Conservation (phyloP, 2,797 vertebrate genomes). For the Atherinosoma microstoma region DNA sequence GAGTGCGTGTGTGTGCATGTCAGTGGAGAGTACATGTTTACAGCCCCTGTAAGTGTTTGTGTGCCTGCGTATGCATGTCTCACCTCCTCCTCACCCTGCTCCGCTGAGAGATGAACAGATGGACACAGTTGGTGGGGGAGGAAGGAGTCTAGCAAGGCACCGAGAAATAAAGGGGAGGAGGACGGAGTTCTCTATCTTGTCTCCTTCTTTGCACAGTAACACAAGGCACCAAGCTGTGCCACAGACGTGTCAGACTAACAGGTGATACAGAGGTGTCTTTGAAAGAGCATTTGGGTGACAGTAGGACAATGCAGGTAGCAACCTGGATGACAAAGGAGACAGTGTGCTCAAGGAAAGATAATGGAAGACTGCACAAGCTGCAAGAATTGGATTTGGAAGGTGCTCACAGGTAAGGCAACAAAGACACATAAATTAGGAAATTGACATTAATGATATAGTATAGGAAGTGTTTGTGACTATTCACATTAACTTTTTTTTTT, state of each 20-base stretch:
- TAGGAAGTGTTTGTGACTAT: neutral
- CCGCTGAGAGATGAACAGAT: conserved; percentile 77
- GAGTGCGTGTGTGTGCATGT: conserved; percentile 14
- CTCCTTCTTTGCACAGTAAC: conserved; percentile 41
- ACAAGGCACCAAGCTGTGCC: conserved; percentile 52
- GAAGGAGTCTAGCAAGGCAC: conserved; percentile 47
- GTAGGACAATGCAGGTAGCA: conserved; percentile 19
- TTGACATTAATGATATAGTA: neutral
- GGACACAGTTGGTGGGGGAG: conserved; percentile 67
- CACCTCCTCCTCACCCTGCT: conserved; percentile 75
- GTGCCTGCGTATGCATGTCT: conserved; percentile 63
- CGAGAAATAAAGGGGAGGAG: conserved; percentile 64
- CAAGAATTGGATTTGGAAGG: conserved; percentile 39
- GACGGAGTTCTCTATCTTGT: conserved; percentile 51
- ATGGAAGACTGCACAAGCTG: conserved; percentile 34
- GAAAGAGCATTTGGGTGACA: conserved; percentile 39
- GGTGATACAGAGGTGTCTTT: conserved; percentile 68
- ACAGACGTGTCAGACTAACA: conserved; percentile 72
- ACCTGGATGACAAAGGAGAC: conserved; percentile 55
- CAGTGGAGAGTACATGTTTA: conserved; percentile 58
- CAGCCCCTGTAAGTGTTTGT: conserved; percentile 65
- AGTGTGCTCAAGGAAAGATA: conserved; percentile 30
- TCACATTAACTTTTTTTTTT: neutral
- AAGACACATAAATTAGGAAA: neutral
- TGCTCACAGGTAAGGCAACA: conserved; percentile 23